phyloP scores from a whole-genome alignment of 1,140 invertebrate genomes.

The Hyles euphorbiae region DNA sequence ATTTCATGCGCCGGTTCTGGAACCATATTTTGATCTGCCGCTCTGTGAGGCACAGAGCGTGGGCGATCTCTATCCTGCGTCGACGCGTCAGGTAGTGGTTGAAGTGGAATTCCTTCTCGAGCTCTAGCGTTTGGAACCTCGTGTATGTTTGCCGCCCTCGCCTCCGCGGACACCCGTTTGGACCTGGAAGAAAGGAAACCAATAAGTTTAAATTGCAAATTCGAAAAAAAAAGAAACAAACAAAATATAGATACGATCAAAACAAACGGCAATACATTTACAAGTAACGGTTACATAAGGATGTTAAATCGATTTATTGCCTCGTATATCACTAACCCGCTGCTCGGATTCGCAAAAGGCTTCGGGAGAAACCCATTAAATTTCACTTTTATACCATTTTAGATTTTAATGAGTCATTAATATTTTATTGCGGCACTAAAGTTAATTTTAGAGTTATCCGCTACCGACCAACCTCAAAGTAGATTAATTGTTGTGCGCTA shows the following conservation, averaged over 20 bases:
- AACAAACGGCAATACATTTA: background rate
- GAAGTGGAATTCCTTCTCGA: constrained; percentile 99
- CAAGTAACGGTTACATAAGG: constrained; percentile 17
- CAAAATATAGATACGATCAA: background rate
- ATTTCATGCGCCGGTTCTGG: constrained; percentile 97
- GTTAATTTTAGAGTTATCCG: constrained; percentile 66
- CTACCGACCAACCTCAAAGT: constrained; percentile 61
- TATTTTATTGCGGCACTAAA: constrained; percentile 66
- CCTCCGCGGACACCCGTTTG: constrained; percentile 95
- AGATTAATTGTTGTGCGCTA: constrained; percentile 34
- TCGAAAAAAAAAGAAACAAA: background rate
- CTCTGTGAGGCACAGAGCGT: constrained; percentile 96
- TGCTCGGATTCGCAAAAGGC: constrained; percentile 52
- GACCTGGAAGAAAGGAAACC: constrained; percentile 83
- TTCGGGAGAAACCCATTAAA: constrained; percentile 52
- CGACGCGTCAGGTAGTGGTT: constrained; percentile 97
- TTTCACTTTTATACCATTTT: constrained; percentile 70
- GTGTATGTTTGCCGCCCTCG: constrained; percentile 97
- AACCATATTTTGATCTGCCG: constrained; percentile 99
- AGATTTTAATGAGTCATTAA: constrained; percentile 72
- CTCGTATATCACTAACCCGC: constrained; percentile 45
- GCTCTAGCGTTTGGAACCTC: constrained; percentile 93
- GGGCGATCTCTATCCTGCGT: constrained; percentile 97
- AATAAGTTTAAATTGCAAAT: constrained; percentile 29
- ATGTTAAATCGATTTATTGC: constrained; percentile 48